Evolutionary conservation across 2,888 invertebrate genomes (phyloP), one percentile per base, ranked within the genome.

Genomic region (Lumbricus terrestris): DNA sequence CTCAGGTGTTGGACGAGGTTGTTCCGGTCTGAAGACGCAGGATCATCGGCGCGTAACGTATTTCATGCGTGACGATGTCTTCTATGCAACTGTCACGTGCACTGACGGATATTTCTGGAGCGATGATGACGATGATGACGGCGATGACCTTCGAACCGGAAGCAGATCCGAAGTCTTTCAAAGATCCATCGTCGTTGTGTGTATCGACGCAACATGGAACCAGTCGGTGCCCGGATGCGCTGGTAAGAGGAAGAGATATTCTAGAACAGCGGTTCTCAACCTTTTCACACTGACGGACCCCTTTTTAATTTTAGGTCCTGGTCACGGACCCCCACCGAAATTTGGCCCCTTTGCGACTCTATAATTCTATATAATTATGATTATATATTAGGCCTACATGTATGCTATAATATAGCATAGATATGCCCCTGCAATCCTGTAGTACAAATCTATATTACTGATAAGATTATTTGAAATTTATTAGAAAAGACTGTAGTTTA

Each of bases 61-160:
- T n/a, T 89, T 69, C 69, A 54, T 37, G 47, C 42, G n/a, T 37
- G 89, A 89, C 35, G 69, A 89, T 29, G 89, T 54, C n/a, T 89
- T 89, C 89, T 89, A 34, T 37, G 89, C 82, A 18, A 69, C 23
- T 35, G 89, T 29, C 89, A 89, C 69, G 33, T 89, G 89, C 20
- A 33, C 2, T 34, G 89, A 69, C n/a, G 37, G 69, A 33, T 69
- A 89, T 37, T 20, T 29, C 47, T 89, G 34, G 37, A 54, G 16
- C n/a, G 69, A 89, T 33, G 89, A 42, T 23, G 42, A 20, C 29
- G 35, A 34, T 35, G 29, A 35, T 35, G 85, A 13, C 16, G 37
- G 35, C 35, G 85, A 35, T 23, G 37, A 85, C 34, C 85, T 35
- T 37, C 85, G 85, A 85, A 37, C 34, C 85, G 35, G 85, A 85